Conservation (phyloP, 1,140 invertebrate genomes). For the Cotesia glomerata region DNA sequence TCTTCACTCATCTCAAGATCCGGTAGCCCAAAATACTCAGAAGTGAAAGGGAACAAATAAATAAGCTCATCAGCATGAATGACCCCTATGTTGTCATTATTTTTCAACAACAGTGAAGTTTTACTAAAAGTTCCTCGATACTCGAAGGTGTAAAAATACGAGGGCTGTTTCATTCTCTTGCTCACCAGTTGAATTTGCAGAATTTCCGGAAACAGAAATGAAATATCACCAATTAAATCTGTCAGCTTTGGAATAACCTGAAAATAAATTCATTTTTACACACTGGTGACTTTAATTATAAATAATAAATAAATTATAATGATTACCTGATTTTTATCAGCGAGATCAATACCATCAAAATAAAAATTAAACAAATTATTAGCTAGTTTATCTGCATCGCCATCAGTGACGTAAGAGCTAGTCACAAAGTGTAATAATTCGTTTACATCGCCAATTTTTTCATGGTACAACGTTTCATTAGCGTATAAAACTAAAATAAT, state of each 20-base stretch:
- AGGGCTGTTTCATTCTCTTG: conserved; percentile 14
- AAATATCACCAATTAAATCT: conserved; percentile 19
- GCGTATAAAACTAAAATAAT: conserved; percentile 18
- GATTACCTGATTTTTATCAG: conserved; percentile 24
- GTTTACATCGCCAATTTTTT: neutral
- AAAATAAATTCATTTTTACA: conserved; percentile 13
- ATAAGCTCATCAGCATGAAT: conserved; percentile 33
- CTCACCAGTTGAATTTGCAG: conserved; percentile 18
- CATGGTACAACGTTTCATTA: conserved; percentile 19
- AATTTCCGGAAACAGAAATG: conserved; percentile 27
- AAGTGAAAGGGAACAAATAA: conserved; percentile 20
- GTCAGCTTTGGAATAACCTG: conserved; percentile 24
- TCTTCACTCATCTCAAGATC: neutral
- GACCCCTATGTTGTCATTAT: conserved; percentile 27
- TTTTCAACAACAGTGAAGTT: neutral
- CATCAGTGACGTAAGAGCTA: neutral
- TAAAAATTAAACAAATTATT: conserved; percentile 22
- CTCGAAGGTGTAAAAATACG: conserved; percentile 31
- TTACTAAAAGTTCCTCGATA: conserved; percentile 32
- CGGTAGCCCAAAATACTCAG: neutral
- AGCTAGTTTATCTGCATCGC: conserved; percentile 1
- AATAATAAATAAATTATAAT: neutral
- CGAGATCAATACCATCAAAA: conserved; percentile 16
- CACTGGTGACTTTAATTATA: neutral
- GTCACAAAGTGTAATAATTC: conserved; percentile 10